Percentiles rank a stretch among this genome's conserved stretches.
phyloP scores from a whole-genome alignment of 2,113 vertebrate genomes.

The Siniperca knerii region DNA sequence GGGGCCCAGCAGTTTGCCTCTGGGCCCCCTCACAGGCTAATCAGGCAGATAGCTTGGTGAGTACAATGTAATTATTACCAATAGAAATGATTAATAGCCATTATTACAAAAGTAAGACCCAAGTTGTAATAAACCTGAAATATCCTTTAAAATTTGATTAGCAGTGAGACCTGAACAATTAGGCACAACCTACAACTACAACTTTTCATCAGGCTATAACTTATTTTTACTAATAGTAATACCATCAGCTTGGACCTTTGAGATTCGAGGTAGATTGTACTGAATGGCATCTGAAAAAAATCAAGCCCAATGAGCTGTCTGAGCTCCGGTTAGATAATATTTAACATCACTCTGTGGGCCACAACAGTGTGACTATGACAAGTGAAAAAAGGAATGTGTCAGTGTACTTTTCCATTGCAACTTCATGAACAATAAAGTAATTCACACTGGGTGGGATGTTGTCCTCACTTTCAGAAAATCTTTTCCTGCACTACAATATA shows the following conservation, averaged over 20 bases:
- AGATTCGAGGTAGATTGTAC: background rate
- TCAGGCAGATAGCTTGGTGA: background rate
- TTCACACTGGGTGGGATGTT: slow-evolving; percentile 24
- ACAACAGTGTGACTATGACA: slow-evolving; percentile 21
- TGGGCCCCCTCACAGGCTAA: background rate
- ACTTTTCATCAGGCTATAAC: background rate
- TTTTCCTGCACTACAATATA: background rate
- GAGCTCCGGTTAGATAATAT: slow-evolving; percentile 47
- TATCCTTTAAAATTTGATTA: background rate
- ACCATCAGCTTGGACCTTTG: background rate
- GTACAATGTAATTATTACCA: background rate
- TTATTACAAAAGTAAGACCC: background rate
- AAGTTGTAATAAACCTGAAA: background rate
- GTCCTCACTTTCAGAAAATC: slow-evolving; percentile 36
- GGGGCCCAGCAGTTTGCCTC: background rate
- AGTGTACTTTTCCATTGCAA: slow-evolving; percentile 39
- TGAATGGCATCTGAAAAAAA: background rate
- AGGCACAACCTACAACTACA: background rate
- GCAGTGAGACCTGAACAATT: background rate
- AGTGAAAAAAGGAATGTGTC: slow-evolving; percentile 30
- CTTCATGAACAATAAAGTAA: slow-evolving; percentile 18
- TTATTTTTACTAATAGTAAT: background rate
- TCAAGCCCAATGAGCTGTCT: background rate
- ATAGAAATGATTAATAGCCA: background rate
- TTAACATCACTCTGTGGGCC: slow-evolving; percentile 35